phyloP scores from a whole-genome alignment of 2,113 vertebrate species.

The Muscicapa adusta region DNA sequence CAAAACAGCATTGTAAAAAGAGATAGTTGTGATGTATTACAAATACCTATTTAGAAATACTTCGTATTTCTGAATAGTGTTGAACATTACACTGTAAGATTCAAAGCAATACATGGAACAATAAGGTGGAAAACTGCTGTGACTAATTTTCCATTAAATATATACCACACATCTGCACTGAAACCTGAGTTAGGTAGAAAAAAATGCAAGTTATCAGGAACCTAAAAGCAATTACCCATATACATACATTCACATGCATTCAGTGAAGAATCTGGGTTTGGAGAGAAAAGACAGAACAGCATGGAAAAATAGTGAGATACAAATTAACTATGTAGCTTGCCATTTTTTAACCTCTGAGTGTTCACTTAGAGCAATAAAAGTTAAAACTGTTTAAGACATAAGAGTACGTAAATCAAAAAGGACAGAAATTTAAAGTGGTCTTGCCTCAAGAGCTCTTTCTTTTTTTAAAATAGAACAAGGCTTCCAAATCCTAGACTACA shows the following conservation, averaged over 20 bases:
- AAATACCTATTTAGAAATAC: neutral
- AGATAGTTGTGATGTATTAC: neutral
- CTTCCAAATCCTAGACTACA: neutral
- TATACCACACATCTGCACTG: neutral
- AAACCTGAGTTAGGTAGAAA: neutral
- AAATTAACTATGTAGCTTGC: neutral
- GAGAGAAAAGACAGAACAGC: neutral
- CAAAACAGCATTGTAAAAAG: neutral
- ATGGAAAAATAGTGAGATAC: neutral
- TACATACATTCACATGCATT: neutral
- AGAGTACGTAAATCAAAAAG: neutral
- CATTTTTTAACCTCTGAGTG: neutral
- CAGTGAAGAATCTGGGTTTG: neutral
- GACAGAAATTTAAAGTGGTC: neutral
- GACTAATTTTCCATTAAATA: neutral
- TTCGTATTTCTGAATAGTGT: neutral
- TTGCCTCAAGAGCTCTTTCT: neutral
- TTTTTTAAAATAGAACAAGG: neutral
- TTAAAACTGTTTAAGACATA: neutral
- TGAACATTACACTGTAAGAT: neutral
- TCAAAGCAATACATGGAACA: neutral
- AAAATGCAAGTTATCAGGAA: neutral
- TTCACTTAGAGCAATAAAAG: neutral
- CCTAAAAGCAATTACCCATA: neutral
- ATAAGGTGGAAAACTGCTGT: neutral